A percentile compares a stretch with the other conserved stretches of the same genome.
These are phyloP conservation scores for Agonopterix alstromeriana DNA, from an alignment of 2,888 invertebrate species.

Conservation along the genomic window DNA sequence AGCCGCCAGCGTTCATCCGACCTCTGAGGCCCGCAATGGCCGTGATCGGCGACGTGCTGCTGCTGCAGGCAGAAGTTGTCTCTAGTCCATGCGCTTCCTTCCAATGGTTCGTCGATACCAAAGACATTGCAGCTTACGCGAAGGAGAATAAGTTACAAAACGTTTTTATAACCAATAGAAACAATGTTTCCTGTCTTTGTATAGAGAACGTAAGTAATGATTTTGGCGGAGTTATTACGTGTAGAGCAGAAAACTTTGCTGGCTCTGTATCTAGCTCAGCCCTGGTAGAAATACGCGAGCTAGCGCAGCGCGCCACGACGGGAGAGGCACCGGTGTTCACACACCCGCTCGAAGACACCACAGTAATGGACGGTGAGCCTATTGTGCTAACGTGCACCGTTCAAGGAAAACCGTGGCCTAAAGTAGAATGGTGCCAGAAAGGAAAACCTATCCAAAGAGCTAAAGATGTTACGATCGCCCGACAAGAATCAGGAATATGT, in stretches of 20 bases:
- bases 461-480: slow-evolving; percentile 84
- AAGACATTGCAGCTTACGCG: slow-evolving; percentile 77
- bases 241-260: slow-evolving; percentile 92
- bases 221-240: slow-evolving; percentile 86
- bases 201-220: slow-evolving; percentile 84
- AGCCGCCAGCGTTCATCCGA: slow-evolving; percentile 84
- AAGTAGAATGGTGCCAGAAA: slow-evolving; percentile 88
- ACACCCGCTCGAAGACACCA: slow-evolving; percentile 82
- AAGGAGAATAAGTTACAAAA: slow-evolving; percentile 80
- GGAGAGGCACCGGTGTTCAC: slow-evolving; percentile 83
- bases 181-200: slow-evolving; percentile 87
- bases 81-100: slow-evolving; percentile 89
- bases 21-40: slow-evolving; percentile 83
- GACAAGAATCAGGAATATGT: slow-evolving; percentile 87
- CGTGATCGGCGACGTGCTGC: slow-evolving; percentile 84
- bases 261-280: slow-evolving; percentile 94
- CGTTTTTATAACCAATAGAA: slow-evolving; percentile 82
- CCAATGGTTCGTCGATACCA: slow-evolving; percentile 89
- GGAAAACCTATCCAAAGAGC: slow-evolving; percentile 83
- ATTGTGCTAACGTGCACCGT: slow-evolving; percentile 85
- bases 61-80: slow-evolving; percentile 86
- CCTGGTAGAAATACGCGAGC: no score
- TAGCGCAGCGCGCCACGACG: slow-evolving; percentile 30
- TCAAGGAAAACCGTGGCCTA: slow-evolving; percentile 86
- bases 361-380: slow-evolving; percentile 94